Conservation (phyloP, 1,140 invertebrate species). For the Metaphire vulgaris region DNA sequence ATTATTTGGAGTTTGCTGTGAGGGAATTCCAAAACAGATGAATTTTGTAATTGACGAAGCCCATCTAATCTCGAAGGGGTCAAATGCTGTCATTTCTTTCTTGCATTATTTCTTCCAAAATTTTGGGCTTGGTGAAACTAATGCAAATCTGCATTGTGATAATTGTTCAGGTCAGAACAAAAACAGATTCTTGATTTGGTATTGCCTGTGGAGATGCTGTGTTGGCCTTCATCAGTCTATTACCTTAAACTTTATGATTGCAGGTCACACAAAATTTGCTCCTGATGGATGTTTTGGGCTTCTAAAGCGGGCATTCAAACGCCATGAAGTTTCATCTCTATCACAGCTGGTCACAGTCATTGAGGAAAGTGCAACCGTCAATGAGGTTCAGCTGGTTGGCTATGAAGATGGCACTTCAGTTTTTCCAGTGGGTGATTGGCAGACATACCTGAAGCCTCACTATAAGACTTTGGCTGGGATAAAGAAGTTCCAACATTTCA, state of each 20-base stretch:
- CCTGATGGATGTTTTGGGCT: constrained; percentile 39
- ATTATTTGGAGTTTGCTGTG: constrained; percentile 27
- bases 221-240: constrained; percentile 29
- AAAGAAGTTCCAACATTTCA: neutral
- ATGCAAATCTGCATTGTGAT: constrained; percentile 24
- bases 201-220: constrained; percentile 33
- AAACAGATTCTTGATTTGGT: constrained; percentile 36
- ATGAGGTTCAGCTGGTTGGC: constrained; percentile 20
- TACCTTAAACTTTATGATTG: constrained; percentile 33
- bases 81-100: constrained; percentile 30
- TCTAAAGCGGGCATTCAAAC: constrained; percentile 30
- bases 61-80: constrained; percentile 27
- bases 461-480: constrained; percentile 4
- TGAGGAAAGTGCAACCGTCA: constrained; percentile 1
- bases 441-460: constrained; percentile 3
- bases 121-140: constrained; percentile 29
- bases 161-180: constrained; percentile 36
- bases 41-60: constrained; percentile 36
- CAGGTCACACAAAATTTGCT: constrained; percentile 39
- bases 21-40: constrained; percentile 26
- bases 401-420: constrained; percentile 18
- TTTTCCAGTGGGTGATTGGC: constrained; percentile 22
- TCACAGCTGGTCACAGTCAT: constrained; percentile 1
- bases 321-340: constrained; percentile 18
- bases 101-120: constrained; percentile 32